Conservation (phyloP, 2,888 invertebrate species). For the Drosophila mercatorum region DNA sequence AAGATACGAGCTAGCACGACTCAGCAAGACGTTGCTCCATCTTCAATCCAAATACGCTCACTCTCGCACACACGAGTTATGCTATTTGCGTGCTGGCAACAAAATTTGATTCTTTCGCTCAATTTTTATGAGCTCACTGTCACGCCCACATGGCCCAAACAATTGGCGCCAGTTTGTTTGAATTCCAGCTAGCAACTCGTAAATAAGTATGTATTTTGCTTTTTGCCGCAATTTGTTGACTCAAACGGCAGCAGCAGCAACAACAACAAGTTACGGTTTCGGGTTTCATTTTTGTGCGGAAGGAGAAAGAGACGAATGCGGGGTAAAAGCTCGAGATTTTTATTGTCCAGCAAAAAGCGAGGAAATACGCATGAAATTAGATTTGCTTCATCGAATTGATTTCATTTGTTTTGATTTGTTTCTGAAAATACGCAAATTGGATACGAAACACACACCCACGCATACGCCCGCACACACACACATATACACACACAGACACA, state of each 20-base stretch:
- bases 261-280: constrained; percentile 33
- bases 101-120: constrained; percentile 31
- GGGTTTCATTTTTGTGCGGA: constrained; percentile 44
- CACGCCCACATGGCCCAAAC: constrained; percentile 42
- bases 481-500: constrained; percentile 17
- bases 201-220: constrained; percentile 54
- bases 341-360: constrained; percentile 73
- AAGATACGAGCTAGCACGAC: not conserved
- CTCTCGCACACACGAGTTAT: not conserved
- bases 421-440: constrained; percentile 78
- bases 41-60: not conserved
- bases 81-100: constrained; percentile 13
- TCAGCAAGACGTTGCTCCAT: not conserved
- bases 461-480: constrained; percentile 27
- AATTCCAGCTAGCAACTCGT: constrained; percentile 41
- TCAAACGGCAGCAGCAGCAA: constrained; percentile 16
- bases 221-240: constrained; percentile 32
- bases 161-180: constrained; percentile 57
- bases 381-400: constrained; percentile 78
- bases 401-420: constrained; percentile 78
- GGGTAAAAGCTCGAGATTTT: constrained; percentile 42
- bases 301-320: not conserved
- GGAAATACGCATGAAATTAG: constrained; percentile 77
- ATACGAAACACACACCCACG: constrained; percentile 52
- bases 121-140: constrained; percentile 40